Evolutionary conservation across 1,140 invertebrate genomes (phyloP).

Genomic region (Ceratina australensis): DNA sequence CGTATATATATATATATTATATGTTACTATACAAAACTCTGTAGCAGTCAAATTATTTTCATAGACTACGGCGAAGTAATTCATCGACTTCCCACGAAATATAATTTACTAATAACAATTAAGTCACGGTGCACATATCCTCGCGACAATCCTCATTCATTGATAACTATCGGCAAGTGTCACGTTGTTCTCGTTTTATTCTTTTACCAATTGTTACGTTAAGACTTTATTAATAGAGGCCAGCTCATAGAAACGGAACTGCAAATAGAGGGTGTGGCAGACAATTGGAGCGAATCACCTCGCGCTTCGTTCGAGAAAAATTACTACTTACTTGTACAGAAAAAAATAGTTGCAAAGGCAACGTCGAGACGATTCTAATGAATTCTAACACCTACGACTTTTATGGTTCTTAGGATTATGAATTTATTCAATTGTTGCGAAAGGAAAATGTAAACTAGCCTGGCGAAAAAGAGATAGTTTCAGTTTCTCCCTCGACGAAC

Average conservation of each 20-base stretch:
- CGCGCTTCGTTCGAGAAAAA: too few species aligned
- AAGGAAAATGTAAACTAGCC: too few species aligned
- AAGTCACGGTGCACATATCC: neutral
- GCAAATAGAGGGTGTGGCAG: neutral
- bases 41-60: neutral
- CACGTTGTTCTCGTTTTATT: conserved; percentile 18
- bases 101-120: neutral
- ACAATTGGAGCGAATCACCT: conserved; percentile 7
- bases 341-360: too few species aligned
- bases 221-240: conserved; percentile 56
- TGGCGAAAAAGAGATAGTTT: too few species aligned
- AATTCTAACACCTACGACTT: too few species aligned
- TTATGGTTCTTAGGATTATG: too few species aligned
- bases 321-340: too few species aligned
- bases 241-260: conserved; percentile 58
- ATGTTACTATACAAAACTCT: neutral
- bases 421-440: too few species aligned
- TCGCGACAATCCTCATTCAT: neutral
- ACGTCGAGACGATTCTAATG: too few species aligned
- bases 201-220: conserved; percentile 29
- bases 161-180: conserved; percentile 49
- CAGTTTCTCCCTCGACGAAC: too few species aligned
- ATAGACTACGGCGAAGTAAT: neutral
- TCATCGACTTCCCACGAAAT: too few species aligned
- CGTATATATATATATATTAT: conserved; percentile 15